Evolutionary conservation across 2,113 vertebrate species (phyloP).

Genomic region (Colossoma macropomum): DNA sequence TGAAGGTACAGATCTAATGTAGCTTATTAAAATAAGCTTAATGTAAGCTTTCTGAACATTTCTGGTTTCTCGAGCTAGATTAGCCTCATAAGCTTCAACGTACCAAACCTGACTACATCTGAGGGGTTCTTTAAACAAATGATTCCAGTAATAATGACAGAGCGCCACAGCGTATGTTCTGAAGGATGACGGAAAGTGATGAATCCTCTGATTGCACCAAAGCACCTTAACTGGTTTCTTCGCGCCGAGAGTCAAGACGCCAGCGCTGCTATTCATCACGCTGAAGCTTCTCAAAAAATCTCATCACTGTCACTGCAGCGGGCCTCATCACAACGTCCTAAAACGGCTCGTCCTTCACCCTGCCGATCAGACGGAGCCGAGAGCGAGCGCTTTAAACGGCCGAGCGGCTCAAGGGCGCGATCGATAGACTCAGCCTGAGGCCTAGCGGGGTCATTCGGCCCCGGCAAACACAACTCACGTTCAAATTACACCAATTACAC

Average conservation of each 20-base stretch:
- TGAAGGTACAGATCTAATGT: no score
- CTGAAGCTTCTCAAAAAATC: neutral
- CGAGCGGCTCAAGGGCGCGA: neutral
- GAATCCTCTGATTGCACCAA: neutral
- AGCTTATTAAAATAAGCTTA: no score
- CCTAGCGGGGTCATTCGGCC: neutral
- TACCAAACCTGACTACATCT: no score
- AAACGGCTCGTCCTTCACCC: neutral
- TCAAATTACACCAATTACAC: conserved; percentile 5
- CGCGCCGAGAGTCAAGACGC: conserved; percentile 22
- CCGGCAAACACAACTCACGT: neutral
- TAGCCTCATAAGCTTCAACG: no score
- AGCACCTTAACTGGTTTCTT: conserved; percentile 19
- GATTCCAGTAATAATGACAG: neutral
- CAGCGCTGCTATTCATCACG: conserved; percentile 28
- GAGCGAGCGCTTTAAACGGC: neutral
- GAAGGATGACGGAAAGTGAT: neutral
- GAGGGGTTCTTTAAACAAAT: no score
- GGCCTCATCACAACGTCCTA: neutral
- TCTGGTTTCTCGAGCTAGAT: no score
- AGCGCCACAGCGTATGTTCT: neutral
- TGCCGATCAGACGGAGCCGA: neutral
- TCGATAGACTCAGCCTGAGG: neutral
- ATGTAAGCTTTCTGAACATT: no score
- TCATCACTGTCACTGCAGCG: neutral